Evolutionary conservation across 64 coral and sea anemone genomes (phyloP).

Genomic region (Actinia equina): DNA sequence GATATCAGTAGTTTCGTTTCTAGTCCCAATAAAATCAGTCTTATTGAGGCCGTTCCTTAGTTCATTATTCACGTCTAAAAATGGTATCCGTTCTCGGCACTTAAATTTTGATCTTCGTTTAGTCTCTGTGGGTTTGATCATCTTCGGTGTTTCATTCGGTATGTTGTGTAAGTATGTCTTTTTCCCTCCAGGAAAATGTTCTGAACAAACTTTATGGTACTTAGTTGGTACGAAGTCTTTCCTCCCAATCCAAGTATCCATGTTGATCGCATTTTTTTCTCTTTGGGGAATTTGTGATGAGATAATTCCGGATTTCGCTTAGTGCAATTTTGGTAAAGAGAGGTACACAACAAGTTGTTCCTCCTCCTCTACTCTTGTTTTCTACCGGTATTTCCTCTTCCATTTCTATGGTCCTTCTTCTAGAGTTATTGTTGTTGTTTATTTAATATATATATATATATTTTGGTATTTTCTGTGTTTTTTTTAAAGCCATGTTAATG

Average conservation of each 20-base stretch:
- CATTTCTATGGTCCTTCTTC: no score
- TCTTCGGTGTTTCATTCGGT: background rate
- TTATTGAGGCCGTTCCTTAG: no score
- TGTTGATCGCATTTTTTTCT: conserved; percentile 22
- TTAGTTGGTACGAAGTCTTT: conserved; percentile 41
- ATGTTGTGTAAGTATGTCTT: conserved; percentile 6
- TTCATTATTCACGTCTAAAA: no score
- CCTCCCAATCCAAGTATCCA: conserved; percentile 41
- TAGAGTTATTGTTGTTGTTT: no score
- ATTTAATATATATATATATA: background rate
- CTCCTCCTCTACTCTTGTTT: background rate
- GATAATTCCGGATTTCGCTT: conserved; percentile 56
- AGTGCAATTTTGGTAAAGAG: conserved; percentile 33
- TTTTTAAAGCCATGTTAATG: conserved; percentile 8
- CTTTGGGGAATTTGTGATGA: conserved; percentile 65
- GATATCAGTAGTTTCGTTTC: no score
- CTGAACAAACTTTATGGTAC: conserved; percentile 50
- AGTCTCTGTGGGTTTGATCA: background rate
- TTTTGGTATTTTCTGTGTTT: background rate
- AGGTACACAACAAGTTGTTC: conserved; percentile 62
- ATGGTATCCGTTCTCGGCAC: background rate
- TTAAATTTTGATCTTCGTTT: background rate
- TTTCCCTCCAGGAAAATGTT: conserved; percentile 33
- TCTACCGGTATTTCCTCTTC: no score
- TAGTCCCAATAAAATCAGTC: no score